Evolutionary conservation across 2,797 vertebrate species (phyloP), one percentile per base, ranked within the genome.

Genomic region (Anisognathus igniventris): DNA sequence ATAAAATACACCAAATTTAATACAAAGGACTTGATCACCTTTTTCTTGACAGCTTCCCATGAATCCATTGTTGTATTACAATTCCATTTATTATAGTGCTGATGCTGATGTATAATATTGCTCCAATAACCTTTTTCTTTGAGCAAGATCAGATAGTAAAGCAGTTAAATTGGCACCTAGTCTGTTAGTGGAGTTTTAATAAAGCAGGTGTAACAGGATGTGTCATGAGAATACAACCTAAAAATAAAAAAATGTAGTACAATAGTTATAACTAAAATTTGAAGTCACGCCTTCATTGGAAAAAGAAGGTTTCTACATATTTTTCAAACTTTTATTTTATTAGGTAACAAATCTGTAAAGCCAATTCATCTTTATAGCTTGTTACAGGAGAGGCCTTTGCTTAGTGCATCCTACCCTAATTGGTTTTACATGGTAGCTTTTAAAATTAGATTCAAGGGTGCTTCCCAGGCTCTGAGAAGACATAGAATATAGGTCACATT

Each of bases 391-490:
- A 85, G 56, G 48, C 78, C 60, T 93, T 93, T 1, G 2, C 86
- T 74, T 82, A 91, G 71, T 89, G 61, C 50, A 67, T 93, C 92
- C 64, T 87, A 66, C 80, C 71, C 86, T 95, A 96, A 93, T 94
- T 95, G 90, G 92, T 95, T 96, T 96, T 93, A 91, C 95, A 95
- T 25, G 68, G 88, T 86, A 79, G 86, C 86, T 96, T 95, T 95
- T 94, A 96, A 94, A 96, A 95, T 95, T 96, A 96, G 92, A 95
- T 95, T 89, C 88, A 89, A 96, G 92, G 77, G 83, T 96, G 57
- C 94, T 95, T 96, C 93, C 88, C 93, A 95, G 88, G 80, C 88
- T 93, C 93, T 94, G 81, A 92, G 94, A 95, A 95, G 94, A 95
- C 94, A 94, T 54, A 74, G 92, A 96, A 96, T 95, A 93, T 89